Conservation (phyloP, 2,113 vertebrate species). For the Bambusicola thoracicus region DNA sequence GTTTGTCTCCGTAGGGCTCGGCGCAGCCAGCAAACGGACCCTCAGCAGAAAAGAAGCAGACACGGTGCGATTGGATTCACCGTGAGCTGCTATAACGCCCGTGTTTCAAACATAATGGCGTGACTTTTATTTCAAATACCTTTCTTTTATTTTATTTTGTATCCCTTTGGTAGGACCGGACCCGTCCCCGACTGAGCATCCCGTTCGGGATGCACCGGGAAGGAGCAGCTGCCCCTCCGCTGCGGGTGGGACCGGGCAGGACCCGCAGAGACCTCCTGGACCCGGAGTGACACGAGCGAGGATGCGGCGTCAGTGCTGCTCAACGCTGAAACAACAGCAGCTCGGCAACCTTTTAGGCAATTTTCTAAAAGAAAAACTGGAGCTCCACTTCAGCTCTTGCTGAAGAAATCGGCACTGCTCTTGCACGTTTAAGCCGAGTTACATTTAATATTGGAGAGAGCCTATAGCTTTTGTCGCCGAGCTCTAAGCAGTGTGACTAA, state of each 20-base stretch:
- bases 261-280: neutral
- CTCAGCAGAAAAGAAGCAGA: neutral
- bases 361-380: constrained; percentile 20
- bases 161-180: neutral
- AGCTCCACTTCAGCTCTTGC: neutral
- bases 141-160: neutral
- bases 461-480: constrained; percentile 51
- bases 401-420: constrained; percentile 14
- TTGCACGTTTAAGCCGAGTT: constrained; percentile 20
- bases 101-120: neutral
- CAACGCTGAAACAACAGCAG: neutral
- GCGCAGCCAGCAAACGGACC: neutral
- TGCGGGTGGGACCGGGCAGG: neutral
- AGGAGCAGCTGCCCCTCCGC: too few species aligned
- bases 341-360: neutral
- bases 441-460: constrained; percentile 61
- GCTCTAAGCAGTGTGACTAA: constrained; percentile 49
- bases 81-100: fast-evolving
- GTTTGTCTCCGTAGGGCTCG: neutral
- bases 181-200: neutral
- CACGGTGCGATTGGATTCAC: too few species aligned
- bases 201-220: neutral
- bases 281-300: neutral
- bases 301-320: neutral
- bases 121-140: neutral